A percentile compares a stretch with the other conserved stretches of the same genome.
Evolutionary conservation across 64 coral and sea anemone species (phyloP).

Genomic region (Anthopleura sola): DNA sequence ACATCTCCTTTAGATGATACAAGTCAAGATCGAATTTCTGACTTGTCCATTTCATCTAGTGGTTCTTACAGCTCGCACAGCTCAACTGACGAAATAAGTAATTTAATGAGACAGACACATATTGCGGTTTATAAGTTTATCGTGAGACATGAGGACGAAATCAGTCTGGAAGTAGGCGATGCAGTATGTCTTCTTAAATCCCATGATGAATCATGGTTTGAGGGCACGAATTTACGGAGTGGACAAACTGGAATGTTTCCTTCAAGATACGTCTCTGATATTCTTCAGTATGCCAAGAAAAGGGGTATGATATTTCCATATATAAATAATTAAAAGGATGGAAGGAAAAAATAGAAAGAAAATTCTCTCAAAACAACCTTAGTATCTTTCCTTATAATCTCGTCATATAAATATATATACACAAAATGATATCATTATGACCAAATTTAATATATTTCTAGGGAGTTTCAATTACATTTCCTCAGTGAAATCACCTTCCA

Average conservation of each 20-base stretch:
- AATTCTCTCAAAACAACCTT: background rate
- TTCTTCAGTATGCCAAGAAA: slow-evolving; percentile 40
- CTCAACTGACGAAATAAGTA: slow-evolving; percentile 42
- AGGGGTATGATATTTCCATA: background rate
- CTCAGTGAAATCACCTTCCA: background rate
- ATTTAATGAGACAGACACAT: slow-evolving; percentile 79
- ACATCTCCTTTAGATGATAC: background rate
- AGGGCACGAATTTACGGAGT: slow-evolving; percentile 83
- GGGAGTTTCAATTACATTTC: background rate
- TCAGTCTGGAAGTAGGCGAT: slow-evolving; percentile 76
- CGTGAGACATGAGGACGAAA: slow-evolving; percentile 80
- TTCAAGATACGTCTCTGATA: slow-evolving; percentile 85
- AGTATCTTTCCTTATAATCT: background rate
- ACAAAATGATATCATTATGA: background rate
- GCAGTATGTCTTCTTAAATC: slow-evolving; percentile 66
- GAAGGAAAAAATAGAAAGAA: background rate
- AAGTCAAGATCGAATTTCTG: slow-evolving; percentile 7
- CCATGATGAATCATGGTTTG: slow-evolving; percentile 94
- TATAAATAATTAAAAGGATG: slow-evolving; percentile 18
- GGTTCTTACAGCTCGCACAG: slow-evolving; percentile 47
- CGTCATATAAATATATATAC: background rate
- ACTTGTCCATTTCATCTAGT: slow-evolving; percentile 40
- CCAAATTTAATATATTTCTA: background rate
- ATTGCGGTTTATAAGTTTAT: slow-evolving; percentile 89
- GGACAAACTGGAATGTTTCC: slow-evolving; percentile 89